Percentiles rank a stretch among this genome's conserved stretches.
Evolutionary conservation across 2,888 invertebrate genomes (phyloP).

Genomic region (Erebia aethiops): DNA sequence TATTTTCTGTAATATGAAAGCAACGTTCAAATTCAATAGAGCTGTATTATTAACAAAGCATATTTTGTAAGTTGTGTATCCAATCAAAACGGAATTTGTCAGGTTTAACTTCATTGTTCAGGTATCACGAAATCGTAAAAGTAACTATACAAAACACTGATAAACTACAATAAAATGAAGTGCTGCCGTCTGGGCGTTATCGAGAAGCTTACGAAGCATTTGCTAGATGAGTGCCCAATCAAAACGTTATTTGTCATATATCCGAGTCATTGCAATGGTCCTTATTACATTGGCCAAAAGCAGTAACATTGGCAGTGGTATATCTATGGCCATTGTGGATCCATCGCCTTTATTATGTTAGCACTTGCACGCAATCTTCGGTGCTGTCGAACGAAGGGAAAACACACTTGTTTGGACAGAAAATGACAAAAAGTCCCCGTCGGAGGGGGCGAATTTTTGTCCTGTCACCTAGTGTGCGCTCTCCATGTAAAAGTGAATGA

Average conservation of each 20-base stretch:
- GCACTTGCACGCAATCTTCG: no score
- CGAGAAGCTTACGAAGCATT: conserved; percentile 41
- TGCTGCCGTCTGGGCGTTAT: conserved; percentile 1
- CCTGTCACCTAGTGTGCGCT: no score
- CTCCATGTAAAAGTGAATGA: no score
- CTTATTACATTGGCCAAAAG: neutral
- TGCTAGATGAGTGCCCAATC: conserved; percentile 61
- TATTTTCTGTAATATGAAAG: neutral
- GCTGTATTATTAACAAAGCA: neutral
- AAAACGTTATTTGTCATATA: conserved; percentile 81
- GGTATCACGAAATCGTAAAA: neutral
- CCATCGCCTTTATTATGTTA: no score
- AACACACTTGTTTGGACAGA: no score
- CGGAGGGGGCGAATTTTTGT: no score
- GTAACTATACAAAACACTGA: conserved; percentile 1
- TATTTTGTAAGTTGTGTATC: neutral
- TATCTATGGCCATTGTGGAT: no score
- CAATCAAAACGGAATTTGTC: conserved; percentile 10
- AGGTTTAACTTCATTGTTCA: conserved; percentile 1
- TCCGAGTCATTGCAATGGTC: conserved; percentile 71
- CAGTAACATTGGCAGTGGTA: no score
- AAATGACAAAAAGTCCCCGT: no score
- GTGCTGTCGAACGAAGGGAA: no score
- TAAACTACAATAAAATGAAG: conserved; percentile 20
- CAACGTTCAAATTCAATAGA: neutral